Percentiles rank a stretch among this genome's conserved stretches.
Conservation (phyloP, 2,888 invertebrate species). For the Tromatobia lineatoria region DNA sequence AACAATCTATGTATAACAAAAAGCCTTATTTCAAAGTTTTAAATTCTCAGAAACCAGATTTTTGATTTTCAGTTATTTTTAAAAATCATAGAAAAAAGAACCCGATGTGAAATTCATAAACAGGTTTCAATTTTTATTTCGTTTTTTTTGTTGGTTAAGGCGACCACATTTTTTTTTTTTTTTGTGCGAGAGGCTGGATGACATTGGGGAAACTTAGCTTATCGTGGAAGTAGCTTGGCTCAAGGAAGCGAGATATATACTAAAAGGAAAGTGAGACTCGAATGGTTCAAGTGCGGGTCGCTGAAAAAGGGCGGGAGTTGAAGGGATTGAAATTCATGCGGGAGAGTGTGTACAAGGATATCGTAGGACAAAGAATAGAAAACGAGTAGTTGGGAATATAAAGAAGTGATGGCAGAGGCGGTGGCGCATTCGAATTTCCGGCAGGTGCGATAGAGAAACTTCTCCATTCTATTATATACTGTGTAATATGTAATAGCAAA, state of each 20-base stretch:
- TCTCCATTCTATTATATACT: conserved; percentile 8
- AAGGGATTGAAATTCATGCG: conserved; percentile 43
- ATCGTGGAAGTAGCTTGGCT: neutral
- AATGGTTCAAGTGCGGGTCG: conserved; percentile 43
- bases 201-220: neutral
- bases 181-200: neutral
- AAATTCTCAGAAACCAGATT: too few species aligned
- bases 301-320: conserved; percentile 1
- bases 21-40: too few species aligned
- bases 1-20: too few species aligned
- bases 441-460: conserved; percentile 64
- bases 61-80: too few species aligned
- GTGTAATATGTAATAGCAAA: conserved; percentile 30
- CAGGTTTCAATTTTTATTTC: too few species aligned
- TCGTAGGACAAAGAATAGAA: conserved; percentile 19
- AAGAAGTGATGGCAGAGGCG: conserved; percentile 59
- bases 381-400: conserved; percentile 41
- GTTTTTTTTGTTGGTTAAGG: too few species aligned
- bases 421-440: conserved; percentile 60
- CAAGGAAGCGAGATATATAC: conserved; percentile 36
- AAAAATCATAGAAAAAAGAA: too few species aligned
- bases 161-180: too few species aligned
- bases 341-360: conserved; percentile 27
- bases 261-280: conserved; percentile 33
- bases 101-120: too few species aligned